Base-by-base conservation (phyloP, 2,113 vertebrate genomes). In the Empidonax alnorum region DNA sequence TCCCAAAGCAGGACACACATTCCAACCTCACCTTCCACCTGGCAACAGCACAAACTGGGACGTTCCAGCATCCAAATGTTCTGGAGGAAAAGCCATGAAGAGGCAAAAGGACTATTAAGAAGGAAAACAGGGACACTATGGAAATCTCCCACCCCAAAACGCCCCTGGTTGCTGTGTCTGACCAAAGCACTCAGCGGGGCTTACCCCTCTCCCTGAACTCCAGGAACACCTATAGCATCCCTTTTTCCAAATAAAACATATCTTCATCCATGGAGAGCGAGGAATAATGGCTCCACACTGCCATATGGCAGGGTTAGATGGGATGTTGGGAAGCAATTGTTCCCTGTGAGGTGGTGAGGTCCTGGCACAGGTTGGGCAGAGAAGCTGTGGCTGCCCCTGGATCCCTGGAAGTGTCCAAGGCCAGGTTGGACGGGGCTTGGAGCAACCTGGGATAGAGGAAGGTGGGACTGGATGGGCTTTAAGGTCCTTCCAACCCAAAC, bases 21-120 rank as follows among this genome's bases (percentile, higher is more conserved):
- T 74, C 21, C 27, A 30, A 1, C 35, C 42, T 80, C 72, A 42
- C 59, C 61, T 69, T 58, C 73, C 72, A 72, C 63, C 21, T 27
- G 0, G 72, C 72, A 53, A 33, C 62, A 56, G 31, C 8, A 6
- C 16, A 68, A 50, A 65, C 19, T 19, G 65, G 41, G 47, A 31
- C 10, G 0, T 21, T 61, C 11, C 8, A 0, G 42, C 3, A 7
- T 10, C 47, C 56, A 47, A 44, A 17, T 2, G 31, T 3, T 44
- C 65, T 7, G 39, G 5, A 55, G 62, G 12, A 55, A 80, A 78
- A 56, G 9, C 39, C 61, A 22, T 0, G 1, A 46, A 35, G 52
- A 72, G 27, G 46, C 49, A 82, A 77, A 61, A 42, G 61, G 75
- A 55, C 30, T 12, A 12, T 7, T 11, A 59, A 27, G 9, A 20